Base-by-base conservation (phyloP, 1,140 invertebrate genomes). In the Drosophila watanabei region DNA sequence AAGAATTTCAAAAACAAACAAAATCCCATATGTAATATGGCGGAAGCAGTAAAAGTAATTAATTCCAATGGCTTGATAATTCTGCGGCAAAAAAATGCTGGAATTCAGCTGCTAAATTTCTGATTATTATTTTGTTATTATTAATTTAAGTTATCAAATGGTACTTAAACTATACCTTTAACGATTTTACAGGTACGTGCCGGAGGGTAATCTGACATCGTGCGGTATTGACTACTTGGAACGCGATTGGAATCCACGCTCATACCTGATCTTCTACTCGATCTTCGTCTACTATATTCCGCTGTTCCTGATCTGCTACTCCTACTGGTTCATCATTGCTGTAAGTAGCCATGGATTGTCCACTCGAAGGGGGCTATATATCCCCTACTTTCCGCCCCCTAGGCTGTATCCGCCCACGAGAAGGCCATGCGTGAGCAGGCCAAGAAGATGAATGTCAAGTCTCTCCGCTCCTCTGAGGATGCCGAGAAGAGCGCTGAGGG, bases 201-300 rank as follows among this genome's bases (percentile, higher is more conserved):
- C 97, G n/a, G 97, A 98, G 94, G 97, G 97, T 54, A 97, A 97
- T 84, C 96, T 97, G 95, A 97, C 97, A 28, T 96, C 97, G 20
- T 98, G 97, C 86, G 97, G 97, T 30, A 97, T 97, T 62, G 97
- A 98, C 91, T 98, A 97, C 90, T 93, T 98, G 45, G 95, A 93
- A 57, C 95, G 95, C 82, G 95, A 96, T 57, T 95, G 95, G 94
- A 62, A 94, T 13, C 95, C 95, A 79, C 94, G 94, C 57, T 96
- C 96, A 57, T 97, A 97, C 92, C 95, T 97, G 72, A 73, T 97
- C 11, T 94, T 95, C 5, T 97, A 97, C 81, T 94, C 94, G n/a
- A 71, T 96, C 18, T 97, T 96, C 72, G 95, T 95, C 7, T 97
- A 97, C 85, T 96, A 95, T 71, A 41, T 95, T 7, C 97, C 97